Percentiles rank a stretch among this genome's conserved stretches.
Conservation (phyloP, 2,888 invertebrate species). For the Sarcophaga caerulescens region DNA sequence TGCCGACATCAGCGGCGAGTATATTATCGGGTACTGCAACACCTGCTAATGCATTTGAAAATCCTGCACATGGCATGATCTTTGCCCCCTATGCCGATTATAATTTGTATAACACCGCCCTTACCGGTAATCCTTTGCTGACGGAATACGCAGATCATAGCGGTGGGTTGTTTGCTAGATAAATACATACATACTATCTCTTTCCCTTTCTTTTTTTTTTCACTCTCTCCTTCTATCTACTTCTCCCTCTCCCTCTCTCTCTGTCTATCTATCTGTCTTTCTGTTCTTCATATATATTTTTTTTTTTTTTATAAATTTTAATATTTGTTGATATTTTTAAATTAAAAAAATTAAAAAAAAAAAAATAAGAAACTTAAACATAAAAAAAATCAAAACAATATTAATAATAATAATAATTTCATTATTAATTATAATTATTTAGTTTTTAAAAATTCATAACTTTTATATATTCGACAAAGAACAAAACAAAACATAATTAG, state of each 20-base stretch:
- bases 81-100: constrained; percentile 94
- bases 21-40: constrained; percentile 83
- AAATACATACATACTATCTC: constrained; percentile 77
- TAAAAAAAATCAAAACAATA: too few species aligned
- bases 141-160: constrained; percentile 95
- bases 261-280: constrained; percentile 23
- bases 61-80: constrained; percentile 86
- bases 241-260: constrained; percentile 54
- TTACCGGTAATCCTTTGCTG: constrained; percentile 88
- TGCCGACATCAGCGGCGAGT: constrained; percentile 88
- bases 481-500: too few species aligned
- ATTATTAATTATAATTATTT: not conserved
- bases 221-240: constrained; percentile 39
- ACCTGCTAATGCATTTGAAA: constrained; percentile 85
- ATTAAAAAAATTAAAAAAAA: not conserved
- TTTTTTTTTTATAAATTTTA: constrained; percentile 5
- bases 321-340: not conserved
- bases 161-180: constrained; percentile 96
- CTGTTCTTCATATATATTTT: constrained; percentile 7
- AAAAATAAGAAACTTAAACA: not conserved
- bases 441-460: constrained; percentile 4
- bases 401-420: too few species aligned
- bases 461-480: too few species aligned
- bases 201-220: constrained; percentile 37
- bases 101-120: constrained; percentile 93